These are phyloP conservation scores for Diabrotica balteata DNA, from an alignment of 2,888 invertebrate species.

Conservation along the genomic window DNA sequence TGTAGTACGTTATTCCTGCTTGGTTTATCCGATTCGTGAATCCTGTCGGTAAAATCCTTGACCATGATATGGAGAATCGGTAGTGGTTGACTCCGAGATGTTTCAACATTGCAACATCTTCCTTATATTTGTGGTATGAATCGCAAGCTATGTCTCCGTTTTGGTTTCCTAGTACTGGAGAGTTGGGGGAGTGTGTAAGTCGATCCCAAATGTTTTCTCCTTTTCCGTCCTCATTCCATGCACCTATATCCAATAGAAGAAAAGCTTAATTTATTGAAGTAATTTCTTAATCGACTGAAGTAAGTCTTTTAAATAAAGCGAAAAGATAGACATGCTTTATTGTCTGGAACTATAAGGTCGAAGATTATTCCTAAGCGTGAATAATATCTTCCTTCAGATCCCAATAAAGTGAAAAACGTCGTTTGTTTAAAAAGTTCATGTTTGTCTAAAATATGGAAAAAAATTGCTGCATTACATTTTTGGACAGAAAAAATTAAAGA, in stretches of 20 bases:
- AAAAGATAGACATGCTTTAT: too few relatives aligned
- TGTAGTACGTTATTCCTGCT: constrained; percentile 66
- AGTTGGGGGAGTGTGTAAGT: constrained; percentile 64
- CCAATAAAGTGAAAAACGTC: too few relatives aligned
- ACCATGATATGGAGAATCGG: constrained; percentile 39
- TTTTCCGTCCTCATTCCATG: constrained; percentile 59
- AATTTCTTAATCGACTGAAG: too few relatives aligned
- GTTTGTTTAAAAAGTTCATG: too few relatives aligned
- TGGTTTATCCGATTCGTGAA: constrained; percentile 64
- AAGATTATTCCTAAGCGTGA: too few relatives aligned
- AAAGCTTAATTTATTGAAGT: too few relatives aligned
- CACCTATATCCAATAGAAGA: constrained; percentile 24
- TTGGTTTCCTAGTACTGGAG: constrained; percentile 62
- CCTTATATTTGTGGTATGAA: constrained; percentile 69
- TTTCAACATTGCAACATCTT: constrained; percentile 67
- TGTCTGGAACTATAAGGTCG: too few relatives aligned
- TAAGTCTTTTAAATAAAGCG: too few relatives aligned
- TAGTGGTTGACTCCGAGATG: constrained; percentile 63
- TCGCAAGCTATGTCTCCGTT: constrained; percentile 71
- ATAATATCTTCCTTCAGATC: too few relatives aligned
- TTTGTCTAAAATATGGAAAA: too few relatives aligned
- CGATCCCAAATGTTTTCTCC: constrained; percentile 73
- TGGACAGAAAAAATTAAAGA: too few relatives aligned
- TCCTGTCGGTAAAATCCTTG: constrained; percentile 62
- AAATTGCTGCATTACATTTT: too few relatives aligned